phyloP scores from a whole-genome alignment of 2,113 vertebrate genomes.

The Lipotes vexillifer region DNA sequence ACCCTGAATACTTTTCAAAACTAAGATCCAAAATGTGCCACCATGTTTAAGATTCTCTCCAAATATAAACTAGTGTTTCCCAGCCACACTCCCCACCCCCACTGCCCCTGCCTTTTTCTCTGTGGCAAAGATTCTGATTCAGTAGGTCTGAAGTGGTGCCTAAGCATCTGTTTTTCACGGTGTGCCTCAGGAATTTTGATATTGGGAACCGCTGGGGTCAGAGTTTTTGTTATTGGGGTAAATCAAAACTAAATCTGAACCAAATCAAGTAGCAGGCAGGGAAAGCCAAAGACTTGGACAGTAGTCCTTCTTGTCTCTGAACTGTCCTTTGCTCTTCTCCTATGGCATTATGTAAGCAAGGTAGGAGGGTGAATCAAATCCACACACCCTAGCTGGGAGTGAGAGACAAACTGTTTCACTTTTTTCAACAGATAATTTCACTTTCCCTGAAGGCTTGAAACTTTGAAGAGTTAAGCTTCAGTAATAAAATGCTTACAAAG shows the following conservation, averaged over 20 bases:
- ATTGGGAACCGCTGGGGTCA: neutral
- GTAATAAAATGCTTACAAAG: slow-evolving; percentile 53
- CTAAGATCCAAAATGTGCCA: neutral
- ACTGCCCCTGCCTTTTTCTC: neutral
- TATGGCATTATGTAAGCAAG: neutral
- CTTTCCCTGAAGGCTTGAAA: slow-evolving; percentile 43
- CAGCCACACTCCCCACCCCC: neutral
- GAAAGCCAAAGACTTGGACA: neutral
- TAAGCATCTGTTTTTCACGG: neutral
- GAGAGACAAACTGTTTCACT: neutral
- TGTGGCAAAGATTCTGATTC: neutral
- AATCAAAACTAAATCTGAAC: neutral
- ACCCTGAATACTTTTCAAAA: neutral
- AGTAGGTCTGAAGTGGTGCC: neutral
- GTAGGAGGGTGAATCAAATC: neutral
- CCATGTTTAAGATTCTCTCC: neutral
- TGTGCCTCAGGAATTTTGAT: neutral
- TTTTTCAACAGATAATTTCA: slow-evolving; percentile 43
- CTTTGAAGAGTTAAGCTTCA: slow-evolving; percentile 47
- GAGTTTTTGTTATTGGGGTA: neutral
- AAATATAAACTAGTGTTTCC: neutral
- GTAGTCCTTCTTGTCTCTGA: neutral
- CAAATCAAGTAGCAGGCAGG: neutral
- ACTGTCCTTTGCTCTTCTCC: neutral
- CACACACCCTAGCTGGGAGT: neutral